These are phyloP conservation scores for Pristionchus exspectatus DNA, from an alignment of 2,888 invertebrate species.

Conservation along the genomic window DNA sequence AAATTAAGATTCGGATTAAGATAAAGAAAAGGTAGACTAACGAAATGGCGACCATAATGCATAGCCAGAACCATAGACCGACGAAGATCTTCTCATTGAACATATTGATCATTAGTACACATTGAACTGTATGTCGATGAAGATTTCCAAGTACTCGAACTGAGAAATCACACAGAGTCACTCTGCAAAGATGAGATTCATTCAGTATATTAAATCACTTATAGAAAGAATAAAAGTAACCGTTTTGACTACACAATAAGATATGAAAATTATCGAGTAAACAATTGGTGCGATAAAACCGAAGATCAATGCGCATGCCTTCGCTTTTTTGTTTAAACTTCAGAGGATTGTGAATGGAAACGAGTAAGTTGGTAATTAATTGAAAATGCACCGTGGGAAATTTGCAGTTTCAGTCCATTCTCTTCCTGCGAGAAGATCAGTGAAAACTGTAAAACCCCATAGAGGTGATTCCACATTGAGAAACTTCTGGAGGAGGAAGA, in stretches of 20 bases:
- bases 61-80: constrained; percentile 78
- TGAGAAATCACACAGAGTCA: constrained; percentile 78
- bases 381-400: constrained; percentile 63
- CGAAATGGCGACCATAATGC: constrained; percentile 67
- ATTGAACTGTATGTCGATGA: constrained; percentile 78
- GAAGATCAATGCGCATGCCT: no score
- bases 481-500: constrained; percentile 73
- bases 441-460: constrained; percentile 76
- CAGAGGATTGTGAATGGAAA: background rate
- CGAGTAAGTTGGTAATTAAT: background rate
- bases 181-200: constrained; percentile 58
- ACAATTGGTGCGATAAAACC: no score
- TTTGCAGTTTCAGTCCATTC: constrained; percentile 78
- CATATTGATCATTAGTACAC: constrained; percentile 78
- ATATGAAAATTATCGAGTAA: background rate
- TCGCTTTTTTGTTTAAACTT: no score
- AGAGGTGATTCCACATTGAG: constrained; percentile 75
- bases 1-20: constrained; percentile 54
- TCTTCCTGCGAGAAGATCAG: constrained; percentile 72
- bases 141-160: constrained; percentile 77
- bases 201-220: background rate
- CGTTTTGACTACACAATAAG: background rate
- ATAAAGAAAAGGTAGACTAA: constrained; percentile 25
- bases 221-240: background rate
- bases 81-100: constrained; percentile 76